Evolutionary conservation across 2,113 vertebrate species (phyloP), one percentile per base, ranked within the genome.

Genomic region (Pantherophis guttatus): DNA sequence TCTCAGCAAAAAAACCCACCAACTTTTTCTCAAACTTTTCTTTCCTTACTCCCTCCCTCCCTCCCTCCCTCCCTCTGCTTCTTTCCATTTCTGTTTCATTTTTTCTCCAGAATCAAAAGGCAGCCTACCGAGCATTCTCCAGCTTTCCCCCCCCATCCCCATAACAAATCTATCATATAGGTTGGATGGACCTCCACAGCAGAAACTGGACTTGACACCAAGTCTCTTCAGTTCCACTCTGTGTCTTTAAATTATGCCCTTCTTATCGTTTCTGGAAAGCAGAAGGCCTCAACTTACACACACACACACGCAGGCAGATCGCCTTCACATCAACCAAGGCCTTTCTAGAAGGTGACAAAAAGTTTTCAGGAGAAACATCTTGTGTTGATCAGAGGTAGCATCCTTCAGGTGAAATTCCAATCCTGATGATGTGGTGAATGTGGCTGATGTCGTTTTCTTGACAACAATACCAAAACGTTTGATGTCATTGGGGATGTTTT

Each of bases 111-210:
- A 44, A 81, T 81, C 70, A 39, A 33, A 81, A 81, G 70, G n/a
- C 15, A 39, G 70, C 33, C 15, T 39, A 8, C 5, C 0, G 2
- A 9, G 7, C 70, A 44, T 44, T 81, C 33, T 81, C 33, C 33
- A 39, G 7, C 8, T 19, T 19, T 1, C 0, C n/a, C n/a, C 5
- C 12, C 0, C 29, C 62, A 11, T 0, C 39, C 39, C 39, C 2
- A 26, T 59, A 81, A 39, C 2, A 81, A 81, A 33, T 19, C 70
- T 21, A 33, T 39, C 15, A 39, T 39, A 33, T 81, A 39, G 33
- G n/a, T 81, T 19, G n/a, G 70, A 39, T 33, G n/a, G 33, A 81
- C 7, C 7, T 39, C 17, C n/a, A 17, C 15, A 39, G n/a, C n/a
- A 81, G 15, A 39, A 81, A 33, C 33, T 81, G 70, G 70, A 81